Evolutionary conservation across 1,140 invertebrate genomes (phyloP), one percentile per base, ranked within the genome.

Genomic region (Sminthurinus signatus): DNA sequence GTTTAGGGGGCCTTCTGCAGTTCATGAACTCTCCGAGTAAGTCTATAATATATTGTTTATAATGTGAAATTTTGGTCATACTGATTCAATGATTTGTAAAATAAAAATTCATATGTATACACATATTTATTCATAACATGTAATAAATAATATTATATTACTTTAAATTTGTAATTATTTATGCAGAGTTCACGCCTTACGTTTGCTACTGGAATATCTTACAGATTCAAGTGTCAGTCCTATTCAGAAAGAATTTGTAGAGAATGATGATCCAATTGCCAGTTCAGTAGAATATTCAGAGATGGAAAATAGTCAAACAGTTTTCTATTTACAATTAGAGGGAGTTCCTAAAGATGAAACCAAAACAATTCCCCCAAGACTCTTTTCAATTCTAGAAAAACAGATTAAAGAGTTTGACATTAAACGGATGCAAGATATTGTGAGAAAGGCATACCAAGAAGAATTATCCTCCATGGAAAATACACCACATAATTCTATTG

Each of bases 191-290:
- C 32, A 54, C 25, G 36, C 39, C 27, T 4, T 62, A 4, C 17
- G 52, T 2, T 76, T 93, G n/a, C 75, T 93, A 4, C 76, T 91
- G 56, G 87, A 89, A 63, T 96, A 95, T 78, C 76, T 96, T 27
- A 88, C 86, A 2, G 86, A 91, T 69, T 91, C 88, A 15, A 82
- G 90, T 17, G 85, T 89, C 23, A 86, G 89, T 72, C 91, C 91
- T 4, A 75, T 96, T 48, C 86, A 91, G 73, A 82, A 86, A 72
- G 84, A 86, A 66, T 91, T 95, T 78, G 87, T 94, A 3, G 90
- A 94, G 78, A 83, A 84, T 23, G 82, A 86, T 42, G 86, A 93
- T 73, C 89, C 91, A 0, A 84, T 84, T 71, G 89, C 88, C 44
- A 90, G 5, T 62, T 75, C 87, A 84, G 81, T 92, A 17, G 77